Evolutionary conservation across 2,888 invertebrate species (phyloP).

Genomic region (Limulus polyphemus): DNA sequence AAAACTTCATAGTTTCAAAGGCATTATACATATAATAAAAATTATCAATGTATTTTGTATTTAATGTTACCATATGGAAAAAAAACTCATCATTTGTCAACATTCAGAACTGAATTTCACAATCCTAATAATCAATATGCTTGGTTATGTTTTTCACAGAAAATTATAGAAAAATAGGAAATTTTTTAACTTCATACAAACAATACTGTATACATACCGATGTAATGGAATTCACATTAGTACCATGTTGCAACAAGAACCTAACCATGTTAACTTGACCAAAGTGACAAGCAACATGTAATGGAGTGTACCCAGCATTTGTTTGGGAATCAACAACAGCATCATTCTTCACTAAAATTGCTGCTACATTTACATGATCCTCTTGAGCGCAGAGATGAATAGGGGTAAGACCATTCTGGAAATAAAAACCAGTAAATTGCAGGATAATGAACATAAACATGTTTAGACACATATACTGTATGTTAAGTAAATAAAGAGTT

Average conservation of each 20-base stretch:
- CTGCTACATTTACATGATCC: slow-evolving; percentile 87
- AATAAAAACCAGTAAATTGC: slow-evolving; percentile 35
- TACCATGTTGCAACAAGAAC: slow-evolving; percentile 76
- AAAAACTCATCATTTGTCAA: too few species aligned
- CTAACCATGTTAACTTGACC: slow-evolving; percentile 94
- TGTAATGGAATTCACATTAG: slow-evolving; percentile 62
- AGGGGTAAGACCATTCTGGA: slow-evolving; percentile 77
- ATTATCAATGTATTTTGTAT: too few species aligned
- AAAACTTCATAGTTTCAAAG: too few species aligned
- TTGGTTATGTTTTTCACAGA: too few species aligned
- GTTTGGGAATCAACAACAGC: slow-evolving; percentile 50
- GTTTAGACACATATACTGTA: too few species aligned
- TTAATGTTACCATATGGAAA: too few species aligned
- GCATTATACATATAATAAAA: too few species aligned
- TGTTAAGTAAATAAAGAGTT: too few species aligned
- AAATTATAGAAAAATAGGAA: not conserved
- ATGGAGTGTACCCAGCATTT: slow-evolving; percentile 91
- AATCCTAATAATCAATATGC: too few species aligned
- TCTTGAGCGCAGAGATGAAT: slow-evolving; percentile 90
- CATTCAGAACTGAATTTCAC: too few species aligned
- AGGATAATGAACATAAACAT: not conserved
- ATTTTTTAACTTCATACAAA: not conserved
- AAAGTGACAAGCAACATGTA: slow-evolving; percentile 97
- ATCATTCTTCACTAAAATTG: slow-evolving; percentile 74
- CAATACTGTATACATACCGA: slow-evolving; percentile 32